Percentiles rank a stretch among this genome's conserved stretches.
Evolutionary conservation across 1,140 invertebrate species (phyloP).

Genomic region (Battus philenor): DNA sequence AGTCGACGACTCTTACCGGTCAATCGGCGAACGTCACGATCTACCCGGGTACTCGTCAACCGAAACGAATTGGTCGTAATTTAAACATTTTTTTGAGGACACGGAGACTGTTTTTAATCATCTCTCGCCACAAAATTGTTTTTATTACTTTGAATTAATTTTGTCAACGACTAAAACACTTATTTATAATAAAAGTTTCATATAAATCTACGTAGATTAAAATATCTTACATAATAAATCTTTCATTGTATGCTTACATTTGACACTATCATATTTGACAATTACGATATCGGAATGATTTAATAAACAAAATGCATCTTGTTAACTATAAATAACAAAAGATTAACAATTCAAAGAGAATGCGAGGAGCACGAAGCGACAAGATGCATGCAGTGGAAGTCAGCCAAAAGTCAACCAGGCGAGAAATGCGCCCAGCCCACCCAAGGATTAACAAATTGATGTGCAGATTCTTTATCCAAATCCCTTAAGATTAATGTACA

Average conservation of each 20-base stretch:
- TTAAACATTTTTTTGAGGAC: neutral
- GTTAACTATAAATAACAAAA: slow-evolving; percentile 14
- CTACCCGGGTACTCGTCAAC: slow-evolving; percentile 28
- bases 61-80: slow-evolving; percentile 4
- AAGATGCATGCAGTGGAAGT: slow-evolving; percentile 14
- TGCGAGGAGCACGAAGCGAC: slow-evolving; percentile 1
- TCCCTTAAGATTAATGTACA: slow-evolving; percentile 9
- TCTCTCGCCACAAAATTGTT: too few relatives aligned
- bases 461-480: slow-evolving; percentile 9
- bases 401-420: slow-evolving; percentile 4
- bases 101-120: neutral
- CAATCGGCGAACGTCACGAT: slow-evolving; percentile 42
- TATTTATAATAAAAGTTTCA: too few relatives aligned
- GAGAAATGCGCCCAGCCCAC: slow-evolving; percentile 14
- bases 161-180: too few relatives aligned
- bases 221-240: too few relatives aligned
- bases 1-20: slow-evolving; percentile 47
- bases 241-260: too few relatives aligned
- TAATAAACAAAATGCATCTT: slow-evolving; percentile 13
- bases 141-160: too few relatives aligned
- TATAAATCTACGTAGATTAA: too few relatives aligned
- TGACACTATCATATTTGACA: too few relatives aligned
- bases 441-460: slow-evolving; percentile 14
- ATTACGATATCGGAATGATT: neutral
- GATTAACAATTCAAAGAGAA: slow-evolving; percentile 16